Evolutionary conservation across 2,113 vertebrate species (phyloP), one percentile per base, ranked within the genome.

Genomic region (Pionites leucogaster): DNA sequence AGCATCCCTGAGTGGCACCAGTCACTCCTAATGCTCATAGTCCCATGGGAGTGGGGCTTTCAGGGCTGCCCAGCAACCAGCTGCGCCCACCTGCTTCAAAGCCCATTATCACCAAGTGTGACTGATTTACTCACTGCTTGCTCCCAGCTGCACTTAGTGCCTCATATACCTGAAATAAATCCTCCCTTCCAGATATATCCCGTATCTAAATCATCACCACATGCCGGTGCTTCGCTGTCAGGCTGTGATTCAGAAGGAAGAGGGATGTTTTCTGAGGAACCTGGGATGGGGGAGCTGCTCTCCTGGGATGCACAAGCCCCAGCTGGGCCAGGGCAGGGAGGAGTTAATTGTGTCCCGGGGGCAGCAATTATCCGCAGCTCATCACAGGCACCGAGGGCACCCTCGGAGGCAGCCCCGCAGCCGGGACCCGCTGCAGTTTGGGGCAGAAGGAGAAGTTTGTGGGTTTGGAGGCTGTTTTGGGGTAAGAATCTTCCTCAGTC

Each of bases 281-380:
- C 42, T 3, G 17, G 27, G 31, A 33, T 33, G 29, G 17, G 8
- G 17, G 9, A 88, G 76, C 39, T n/a, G 63, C 64, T 77, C 59
- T 65, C 19, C 37, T 59, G 92, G 46, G 94, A 50, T 63, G 42
- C 18, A 74, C 37, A 72, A 86, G 15, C 68, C 55, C 68, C 94
- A 81, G 80, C 68, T 93, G 95, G 88, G 59, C 80, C 42, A 18
- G 60, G 71, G 31, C 53, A 88, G 76, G 91, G 81, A 93, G 63
- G 94, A 88, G 88, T 91, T 95, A 90, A 95, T 96, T 88, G 42
- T 24, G n/a, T 92, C 88, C 50, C 71, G 0, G 9, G 53, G 50
- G 92, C 86, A 86, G 31, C 69, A 95, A 75, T 97, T 93, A 92
- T 35, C 79, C 70, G 25, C 83, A 91, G 50, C 76, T 94, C 82